Percentiles rank a stretch among this genome's conserved stretches.
Conservation (phyloP, 2,888 invertebrate genomes). For the Cerastis leucographa region DNA sequence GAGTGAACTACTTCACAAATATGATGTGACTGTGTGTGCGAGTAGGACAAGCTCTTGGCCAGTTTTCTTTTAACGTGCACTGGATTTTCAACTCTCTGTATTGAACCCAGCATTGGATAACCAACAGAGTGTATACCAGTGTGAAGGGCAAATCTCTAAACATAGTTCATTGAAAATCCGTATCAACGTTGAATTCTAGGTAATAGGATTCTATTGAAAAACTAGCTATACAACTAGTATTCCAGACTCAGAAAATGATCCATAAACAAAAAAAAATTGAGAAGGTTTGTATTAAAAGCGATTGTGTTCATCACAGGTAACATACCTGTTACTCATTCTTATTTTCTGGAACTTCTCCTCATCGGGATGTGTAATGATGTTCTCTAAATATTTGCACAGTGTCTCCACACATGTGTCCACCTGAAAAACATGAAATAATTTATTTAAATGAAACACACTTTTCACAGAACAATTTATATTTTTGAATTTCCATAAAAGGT, state of each 20-base stretch:
- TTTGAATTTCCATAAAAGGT: no score
- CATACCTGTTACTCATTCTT: conserved; percentile 94
- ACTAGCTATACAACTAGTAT: no score
- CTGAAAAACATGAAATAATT: conserved; percentile 80
- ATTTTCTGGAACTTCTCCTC: conserved; percentile 98
- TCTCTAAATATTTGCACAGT: conserved; percentile 96
- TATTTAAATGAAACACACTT: background rate
- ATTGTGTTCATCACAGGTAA: background rate
- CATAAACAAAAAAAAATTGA: background rate
- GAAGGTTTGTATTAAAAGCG: background rate
- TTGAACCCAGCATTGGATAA: background rate
- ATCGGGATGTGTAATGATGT: conserved; percentile 95
- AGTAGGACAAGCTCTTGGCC: no score
- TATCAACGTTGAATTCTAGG: no score
- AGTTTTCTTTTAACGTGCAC: background rate
- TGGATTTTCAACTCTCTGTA: no score
- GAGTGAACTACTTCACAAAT: no score
- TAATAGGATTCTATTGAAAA: no score
- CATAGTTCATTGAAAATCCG: no score
- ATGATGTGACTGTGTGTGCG: no score
- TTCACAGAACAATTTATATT: no score
- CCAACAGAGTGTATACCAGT: no score
- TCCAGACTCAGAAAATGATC: background rate
- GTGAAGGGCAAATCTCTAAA: no score
- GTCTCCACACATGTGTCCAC: conserved; percentile 96